A percentile compares a stretch with the other conserved stretches of the same genome.
Conservation (phyloP, 2,888 invertebrate species). For the Hirtodrosophila trivittata region DNA sequence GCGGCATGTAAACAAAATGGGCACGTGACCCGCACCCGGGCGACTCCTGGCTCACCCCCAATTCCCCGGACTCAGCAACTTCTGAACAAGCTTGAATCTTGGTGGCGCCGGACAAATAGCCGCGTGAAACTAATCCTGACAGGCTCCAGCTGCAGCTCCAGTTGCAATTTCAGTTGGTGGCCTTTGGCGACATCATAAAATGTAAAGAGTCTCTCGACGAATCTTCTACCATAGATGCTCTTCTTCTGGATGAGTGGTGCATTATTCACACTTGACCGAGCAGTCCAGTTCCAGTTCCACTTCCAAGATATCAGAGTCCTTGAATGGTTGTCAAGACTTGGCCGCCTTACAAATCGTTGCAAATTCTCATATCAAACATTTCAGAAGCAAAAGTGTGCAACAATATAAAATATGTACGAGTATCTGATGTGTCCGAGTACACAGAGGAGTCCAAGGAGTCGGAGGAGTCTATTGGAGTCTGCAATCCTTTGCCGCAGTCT, state of each 20-base stretch:
- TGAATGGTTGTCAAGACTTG: constrained; percentile 55
- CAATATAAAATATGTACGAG: constrained; percentile 42
- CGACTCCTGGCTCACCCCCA: background rate
- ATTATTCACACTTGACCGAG: constrained; percentile 52
- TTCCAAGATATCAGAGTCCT: constrained; percentile 29
- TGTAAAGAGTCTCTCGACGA: constrained; percentile 6
- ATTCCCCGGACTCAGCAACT: background rate
- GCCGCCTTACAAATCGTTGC: constrained; percentile 54
- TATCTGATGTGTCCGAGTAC: constrained; percentile 24
- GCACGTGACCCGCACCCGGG: constrained; percentile 77
- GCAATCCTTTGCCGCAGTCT: constrained; percentile 37
- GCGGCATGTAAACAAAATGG: constrained; percentile 81
- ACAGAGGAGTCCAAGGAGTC: background rate
- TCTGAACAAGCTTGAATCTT: constrained; percentile 31
- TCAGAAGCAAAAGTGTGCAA: constrained; percentile 27
- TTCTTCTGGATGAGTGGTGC: constrained; percentile 13
- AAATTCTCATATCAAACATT: constrained; percentile 58
- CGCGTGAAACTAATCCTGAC: constrained; percentile 55
- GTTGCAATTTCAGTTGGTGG: constrained; percentile 2
- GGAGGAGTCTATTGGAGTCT: constrained; percentile 17
- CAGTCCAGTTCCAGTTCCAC: constrained; percentile 17
- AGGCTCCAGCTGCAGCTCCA: constrained; percentile 42
- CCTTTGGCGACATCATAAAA: constrained; percentile 57
- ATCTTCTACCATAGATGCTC: constrained; percentile 33
- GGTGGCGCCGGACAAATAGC: constrained; percentile 65